phyloP scores from a whole-genome alignment of 2,797 vertebrate species.

The Microctenopoma lineatum region DNA sequence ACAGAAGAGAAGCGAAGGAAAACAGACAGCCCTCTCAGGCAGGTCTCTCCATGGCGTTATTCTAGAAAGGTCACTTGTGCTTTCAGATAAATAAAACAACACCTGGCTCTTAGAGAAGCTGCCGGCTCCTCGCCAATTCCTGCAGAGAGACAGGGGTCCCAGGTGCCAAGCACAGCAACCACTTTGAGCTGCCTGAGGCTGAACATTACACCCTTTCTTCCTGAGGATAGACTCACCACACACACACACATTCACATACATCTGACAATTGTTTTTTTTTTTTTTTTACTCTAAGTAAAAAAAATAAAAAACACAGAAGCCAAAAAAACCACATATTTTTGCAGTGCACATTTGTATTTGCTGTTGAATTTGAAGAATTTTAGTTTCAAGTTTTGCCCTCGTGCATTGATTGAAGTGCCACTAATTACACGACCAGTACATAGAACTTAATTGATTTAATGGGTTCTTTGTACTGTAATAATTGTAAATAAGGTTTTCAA shows the following conservation, averaged over 20 bases:
- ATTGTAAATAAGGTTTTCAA: not conserved
- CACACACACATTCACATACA: slow-evolving; percentile 43
- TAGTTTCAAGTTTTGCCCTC: not conserved
- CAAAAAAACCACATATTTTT: not conserved
- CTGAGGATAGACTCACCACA: slow-evolving; percentile 49
- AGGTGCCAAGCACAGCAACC: slow-evolving; percentile 74
- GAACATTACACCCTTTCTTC: slow-evolving; percentile 75
- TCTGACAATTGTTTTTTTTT: slow-evolving; percentile 30
- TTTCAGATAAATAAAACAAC: slow-evolving; percentile 83
- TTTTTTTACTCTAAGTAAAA: slow-evolving; percentile 26
- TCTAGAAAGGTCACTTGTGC: slow-evolving; percentile 78
- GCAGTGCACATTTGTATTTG: not conserved
- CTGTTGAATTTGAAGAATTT: not conserved
- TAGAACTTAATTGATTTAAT: slow-evolving; percentile 1
- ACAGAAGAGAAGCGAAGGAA: slow-evolving; percentile 48
- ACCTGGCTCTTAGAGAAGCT: slow-evolving; percentile 75
- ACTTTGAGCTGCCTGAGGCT: slow-evolving; percentile 74
- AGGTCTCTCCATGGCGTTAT: slow-evolving; percentile 64
- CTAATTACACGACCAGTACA: not conserved
- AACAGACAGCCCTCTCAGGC: slow-evolving; percentile 64
- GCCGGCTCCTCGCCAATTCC: slow-evolving; percentile 69
- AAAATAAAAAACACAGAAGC: slow-evolving; percentile 13
- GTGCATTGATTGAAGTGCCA: not conserved
- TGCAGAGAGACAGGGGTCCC: slow-evolving; percentile 73
- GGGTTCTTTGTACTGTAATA: not conserved